Conservation (phyloP, 2,797 vertebrate species). For the Coluber constrictor region DNA sequence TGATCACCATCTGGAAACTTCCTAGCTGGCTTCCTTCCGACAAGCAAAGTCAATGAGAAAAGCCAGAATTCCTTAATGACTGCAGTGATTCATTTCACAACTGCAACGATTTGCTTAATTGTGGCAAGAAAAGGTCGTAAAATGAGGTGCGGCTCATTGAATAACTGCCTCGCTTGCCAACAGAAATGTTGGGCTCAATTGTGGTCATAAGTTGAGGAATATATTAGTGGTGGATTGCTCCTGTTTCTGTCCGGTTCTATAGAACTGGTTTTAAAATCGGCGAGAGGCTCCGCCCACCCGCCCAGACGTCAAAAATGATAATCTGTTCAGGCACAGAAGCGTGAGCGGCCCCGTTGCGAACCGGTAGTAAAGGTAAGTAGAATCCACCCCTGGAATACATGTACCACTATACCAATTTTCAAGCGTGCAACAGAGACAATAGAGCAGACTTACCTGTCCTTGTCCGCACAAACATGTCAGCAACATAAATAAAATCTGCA, state of each 20-base stretch:
- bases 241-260: too few relatives aligned
- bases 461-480: slow-evolving; percentile 89
- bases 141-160: neutral
- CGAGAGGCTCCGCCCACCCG: too few relatives aligned
- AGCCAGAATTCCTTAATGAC: neutral
- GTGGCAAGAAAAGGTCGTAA: neutral
- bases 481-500: slow-evolving; percentile 79
- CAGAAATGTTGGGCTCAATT: neutral
- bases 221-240: too few relatives aligned
- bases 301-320: too few relatives aligned
- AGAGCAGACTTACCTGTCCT: slow-evolving; percentile 79
- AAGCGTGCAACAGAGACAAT: neutral
- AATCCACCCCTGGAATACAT: too few relatives aligned
- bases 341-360: too few relatives aligned
- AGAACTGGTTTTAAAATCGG: too few relatives aligned
- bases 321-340: too few relatives aligned
- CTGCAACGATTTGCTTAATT: neutral
- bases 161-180: neutral
- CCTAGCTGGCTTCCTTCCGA: neutral
- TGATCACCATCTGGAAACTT: neutral
- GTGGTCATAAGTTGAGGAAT: too few relatives aligned
- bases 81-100: neutral
- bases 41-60: neutral
- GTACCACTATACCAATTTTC: neutral
- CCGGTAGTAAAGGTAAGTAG: too few relatives aligned